Evolutionary conservation across 2,113 vertebrate species (phyloP).

Genomic region (Merops nubicus): DNA sequence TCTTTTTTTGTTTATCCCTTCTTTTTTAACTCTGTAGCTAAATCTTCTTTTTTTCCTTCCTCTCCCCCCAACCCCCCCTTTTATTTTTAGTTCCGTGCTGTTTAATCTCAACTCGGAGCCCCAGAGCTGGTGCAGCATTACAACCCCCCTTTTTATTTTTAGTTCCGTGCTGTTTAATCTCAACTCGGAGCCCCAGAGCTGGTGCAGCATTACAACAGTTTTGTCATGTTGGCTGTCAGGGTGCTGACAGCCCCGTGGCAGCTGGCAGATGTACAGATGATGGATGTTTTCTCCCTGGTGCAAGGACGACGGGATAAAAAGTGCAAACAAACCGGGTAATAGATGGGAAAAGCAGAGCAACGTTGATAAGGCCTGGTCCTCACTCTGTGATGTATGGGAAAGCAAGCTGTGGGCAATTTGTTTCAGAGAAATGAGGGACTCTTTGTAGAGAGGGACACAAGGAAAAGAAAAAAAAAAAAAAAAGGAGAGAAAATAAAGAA

Average conservation of each 20-base stretch:
- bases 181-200: slow-evolving; percentile 57
- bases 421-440: slow-evolving; percentile 90
- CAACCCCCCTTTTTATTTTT: slow-evolving; percentile 39
- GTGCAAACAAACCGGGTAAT: slow-evolving; percentile 95
- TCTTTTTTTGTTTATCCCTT: background rate
- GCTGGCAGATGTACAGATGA: slow-evolving; percentile 85
- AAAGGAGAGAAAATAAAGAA: slow-evolving; percentile 7
- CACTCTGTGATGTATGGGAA: slow-evolving; percentile 90
- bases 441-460: slow-evolving; percentile 61
- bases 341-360: slow-evolving; percentile 88
- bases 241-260: slow-evolving; percentile 73
- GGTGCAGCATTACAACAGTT: slow-evolving; percentile 75
- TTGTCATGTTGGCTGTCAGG: slow-evolving; percentile 81
- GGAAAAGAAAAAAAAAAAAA: background rate
- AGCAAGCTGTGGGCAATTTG: slow-evolving; percentile 87
- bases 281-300: slow-evolving; percentile 88
- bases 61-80: too few species aligned
- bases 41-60: background rate
- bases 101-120: slow-evolving; percentile 68
- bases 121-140: slow-evolving; percentile 47
- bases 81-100: background rate
- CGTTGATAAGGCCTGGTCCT: slow-evolving; percentile 84
- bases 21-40: background rate
- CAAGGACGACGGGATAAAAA: slow-evolving; percentile 95
- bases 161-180: slow-evolving; percentile 33